Base-by-base conservation (phyloP, 2,113 vertebrate genomes). In the Hirundichthys speculiger region DNA sequence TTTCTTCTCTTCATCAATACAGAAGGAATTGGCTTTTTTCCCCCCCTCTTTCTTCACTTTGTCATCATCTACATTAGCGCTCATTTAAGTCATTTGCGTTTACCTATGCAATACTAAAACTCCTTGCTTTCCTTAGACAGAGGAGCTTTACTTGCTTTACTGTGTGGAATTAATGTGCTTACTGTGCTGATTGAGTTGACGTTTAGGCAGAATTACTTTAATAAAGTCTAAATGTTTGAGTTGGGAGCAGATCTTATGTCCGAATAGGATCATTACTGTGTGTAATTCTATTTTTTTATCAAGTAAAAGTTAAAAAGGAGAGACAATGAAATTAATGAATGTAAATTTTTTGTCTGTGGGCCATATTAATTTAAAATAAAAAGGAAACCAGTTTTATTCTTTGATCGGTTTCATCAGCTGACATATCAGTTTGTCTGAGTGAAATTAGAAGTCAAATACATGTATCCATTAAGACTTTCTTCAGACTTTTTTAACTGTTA, bases 31-130 rank as follows among this genome's bases (percentile, higher is more conserved):
- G 11, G 13, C 18, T 52, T 19, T 65, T 25, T 19, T 16, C 18
- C 16, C 43, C 58, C 42, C 34, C 13, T 22, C 47, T 46, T 40
- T 52, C 18, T n/a, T n/a, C n/a, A n/a, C n/a, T n/a, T 21, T 61
- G 21, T 30, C 22, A 13, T 21, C 18, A 13, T 27, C 24, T 59
- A 34, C 39, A 45, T 9, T 52, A 13, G 61, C 55, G 64, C 75
- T 75, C 47, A 74, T 48, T 84, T 73, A 21, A 62, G 54, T 69
- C 77, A 63, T 69, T 83, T 81, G 84, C 82, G 84, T 73, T 77
- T 74, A 90, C 84, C 87, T 92, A 90, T 92, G 87, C 92, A 92
- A 90, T 79, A 70, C 65, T 75, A 62, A 73, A 54, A 45, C 75
- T 85, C 79, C 75, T 64, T 60, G 52, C 62, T 78, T 41, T 65